These are phyloP conservation scores for Pterobdella sp. DNA, from an alignment of 2,888 invertebrate genomes.

Conservation along the genomic window DNA sequence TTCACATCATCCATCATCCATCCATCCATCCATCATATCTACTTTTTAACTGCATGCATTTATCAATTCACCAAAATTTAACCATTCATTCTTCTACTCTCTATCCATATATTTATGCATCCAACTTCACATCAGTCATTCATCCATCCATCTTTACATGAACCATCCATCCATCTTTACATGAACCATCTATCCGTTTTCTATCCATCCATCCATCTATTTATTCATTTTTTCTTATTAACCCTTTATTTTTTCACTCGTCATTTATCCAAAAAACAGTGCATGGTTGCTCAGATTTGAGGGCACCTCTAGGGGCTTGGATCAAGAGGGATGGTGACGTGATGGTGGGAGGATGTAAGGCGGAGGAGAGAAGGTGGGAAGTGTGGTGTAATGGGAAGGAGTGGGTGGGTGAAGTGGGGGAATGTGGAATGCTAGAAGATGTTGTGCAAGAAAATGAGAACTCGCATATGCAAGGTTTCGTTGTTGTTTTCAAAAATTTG, in stretches of 20 bases:
- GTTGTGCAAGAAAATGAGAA: no score
- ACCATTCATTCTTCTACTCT: not conserved
- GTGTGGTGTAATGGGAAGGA: conserved; percentile 46
- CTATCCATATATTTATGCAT: not conserved
- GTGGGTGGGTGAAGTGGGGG: no score
- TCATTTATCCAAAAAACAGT: no score
- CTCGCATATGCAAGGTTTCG: no score
- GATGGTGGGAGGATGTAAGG: conserved; percentile 11
- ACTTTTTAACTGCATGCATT: not conserved
- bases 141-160: not conserved
- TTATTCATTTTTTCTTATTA: not conserved
- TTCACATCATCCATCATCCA: not conserved
- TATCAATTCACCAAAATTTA: not conserved
- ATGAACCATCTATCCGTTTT: not conserved
- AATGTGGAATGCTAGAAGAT: no score
- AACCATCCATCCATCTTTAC: not conserved
- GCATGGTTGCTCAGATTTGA: not conserved
- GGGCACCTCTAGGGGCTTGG: conserved; percentile 10
- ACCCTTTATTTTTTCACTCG: not conserved
- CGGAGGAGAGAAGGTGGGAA: conserved; percentile 7
- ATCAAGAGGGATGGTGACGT: conserved; percentile 15
- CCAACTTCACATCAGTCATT: not conserved
- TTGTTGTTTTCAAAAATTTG: no score
- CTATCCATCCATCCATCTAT: not conserved
- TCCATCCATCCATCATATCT: not conserved